Conservation (phyloP, 2,888 invertebrate genomes). For the Notodonta ziczac region DNA sequence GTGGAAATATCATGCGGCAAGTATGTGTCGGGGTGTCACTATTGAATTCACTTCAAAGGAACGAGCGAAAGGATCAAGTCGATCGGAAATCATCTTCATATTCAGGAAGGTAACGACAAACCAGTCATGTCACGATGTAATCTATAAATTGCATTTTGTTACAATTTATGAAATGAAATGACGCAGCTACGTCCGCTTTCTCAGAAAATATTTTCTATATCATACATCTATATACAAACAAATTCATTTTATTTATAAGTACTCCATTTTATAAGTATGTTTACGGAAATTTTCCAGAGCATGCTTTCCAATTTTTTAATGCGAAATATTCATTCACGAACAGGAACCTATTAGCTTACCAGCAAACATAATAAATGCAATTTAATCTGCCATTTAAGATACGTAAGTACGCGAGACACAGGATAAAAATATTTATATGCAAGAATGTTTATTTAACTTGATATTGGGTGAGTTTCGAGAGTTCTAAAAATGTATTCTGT, state of each 20-base stretch:
- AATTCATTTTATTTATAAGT: no score
- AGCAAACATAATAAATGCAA: no score
- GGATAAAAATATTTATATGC: conserved; percentile 15
- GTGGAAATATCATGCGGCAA: conserved; percentile 45
- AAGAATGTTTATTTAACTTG: conserved; percentile 25
- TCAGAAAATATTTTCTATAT: no score
- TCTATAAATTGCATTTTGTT: conserved; percentile 11
- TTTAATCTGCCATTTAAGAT: neutral
- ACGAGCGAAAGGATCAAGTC: conserved; percentile 50
- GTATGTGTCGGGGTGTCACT: conserved; percentile 26
- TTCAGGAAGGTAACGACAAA: conserved; percentile 39
- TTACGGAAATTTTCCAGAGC: no score
- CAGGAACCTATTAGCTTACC: no score
- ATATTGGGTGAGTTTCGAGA: conserved; percentile 18
- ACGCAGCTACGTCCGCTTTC: no score
- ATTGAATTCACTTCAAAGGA: conserved; percentile 49
- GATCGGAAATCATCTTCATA: conserved; percentile 61
- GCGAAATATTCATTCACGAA: no score
- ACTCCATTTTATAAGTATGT: no score
- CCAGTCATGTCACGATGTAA: conserved; percentile 30
- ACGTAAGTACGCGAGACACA: neutral
- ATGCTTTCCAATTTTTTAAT: neutral
- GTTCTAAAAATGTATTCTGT: conserved; percentile 39
- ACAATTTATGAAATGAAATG: neutral
- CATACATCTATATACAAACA: no score